phyloP scores from a whole-genome alignment of 1,140 invertebrate genomes.

The Aphelenchoides fujianensis region DNA sequence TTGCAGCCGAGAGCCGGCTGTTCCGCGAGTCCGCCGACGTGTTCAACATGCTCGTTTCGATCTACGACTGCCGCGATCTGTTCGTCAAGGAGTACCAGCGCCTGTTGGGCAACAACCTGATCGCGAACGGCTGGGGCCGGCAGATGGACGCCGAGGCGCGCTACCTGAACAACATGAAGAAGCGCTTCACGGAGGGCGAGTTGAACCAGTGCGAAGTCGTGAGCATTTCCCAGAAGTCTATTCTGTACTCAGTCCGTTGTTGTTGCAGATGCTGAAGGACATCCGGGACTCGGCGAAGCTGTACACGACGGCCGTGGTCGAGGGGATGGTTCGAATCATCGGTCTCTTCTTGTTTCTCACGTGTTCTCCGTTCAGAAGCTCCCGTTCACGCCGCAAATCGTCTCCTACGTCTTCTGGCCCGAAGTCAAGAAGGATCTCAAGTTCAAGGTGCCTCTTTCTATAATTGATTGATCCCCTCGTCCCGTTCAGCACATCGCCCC shows the following conservation, averaged over 20 bases:
- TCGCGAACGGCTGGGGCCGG: conserved; percentile 75
- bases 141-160: conserved; percentile 81
- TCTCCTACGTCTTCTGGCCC: conserved; percentile 99
- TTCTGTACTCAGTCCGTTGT: no score
- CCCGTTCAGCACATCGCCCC: conserved; percentile 74
- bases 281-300: conserved; percentile 77
- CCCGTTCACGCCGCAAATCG: conserved; percentile 75
- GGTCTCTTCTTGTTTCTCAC: conserved; percentile 43
- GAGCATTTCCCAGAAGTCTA: no score
- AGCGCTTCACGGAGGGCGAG: conserved; percentile 88
- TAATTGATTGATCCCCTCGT: background rate
- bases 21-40: conserved; percentile 79
- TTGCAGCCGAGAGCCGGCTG: conserved; percentile 63
- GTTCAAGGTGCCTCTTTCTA: background rate
- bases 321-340: conserved; percentile 26
- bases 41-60: conserved; percentile 94
- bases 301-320: conserved; percentile 67
- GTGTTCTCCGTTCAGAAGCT: conserved; percentile 30
- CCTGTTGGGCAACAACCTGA: conserved; percentile 82
- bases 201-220: conserved; percentile 94
- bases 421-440: conserved; percentile 86
- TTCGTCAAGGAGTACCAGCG: conserved; percentile 98
- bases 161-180: conserved; percentile 89
- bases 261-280: conserved; percentile 98
- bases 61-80: conserved; percentile 95